Evolutionary conservation across 2,797 vertebrate genomes (phyloP).

Genomic region (Aldrovandia affinis): DNA sequence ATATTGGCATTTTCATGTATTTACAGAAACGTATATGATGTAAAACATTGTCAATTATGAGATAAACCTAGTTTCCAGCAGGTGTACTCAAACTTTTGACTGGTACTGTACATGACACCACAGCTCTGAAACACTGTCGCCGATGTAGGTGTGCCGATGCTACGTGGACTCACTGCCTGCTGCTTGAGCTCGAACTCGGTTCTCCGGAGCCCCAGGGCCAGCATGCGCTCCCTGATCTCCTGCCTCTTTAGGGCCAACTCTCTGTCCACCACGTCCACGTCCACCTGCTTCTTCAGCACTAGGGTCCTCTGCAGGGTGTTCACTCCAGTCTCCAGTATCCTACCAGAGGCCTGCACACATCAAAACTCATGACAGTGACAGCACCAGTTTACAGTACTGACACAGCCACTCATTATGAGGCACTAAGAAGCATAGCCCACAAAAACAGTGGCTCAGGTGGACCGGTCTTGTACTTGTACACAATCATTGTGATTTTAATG

Average conservation of each 20-base stretch:
- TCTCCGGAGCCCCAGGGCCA: slow-evolving; percentile 54
- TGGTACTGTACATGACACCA: background rate
- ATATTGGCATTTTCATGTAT: too few species aligned
- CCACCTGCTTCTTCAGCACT: slow-evolving; percentile 72
- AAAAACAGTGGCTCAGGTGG: background rate
- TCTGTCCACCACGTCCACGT: slow-evolving; percentile 65
- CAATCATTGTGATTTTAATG: background rate
- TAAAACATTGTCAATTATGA: too few species aligned
- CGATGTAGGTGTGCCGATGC: background rate
- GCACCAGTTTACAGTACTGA: background rate
- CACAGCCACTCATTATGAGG: background rate
- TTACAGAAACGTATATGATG: too few species aligned
- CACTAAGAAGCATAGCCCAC: background rate
- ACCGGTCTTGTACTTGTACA: background rate
- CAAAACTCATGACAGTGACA: background rate
- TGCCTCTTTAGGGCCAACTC: slow-evolving; percentile 66
- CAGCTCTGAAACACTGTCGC: background rate
- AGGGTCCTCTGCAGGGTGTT: slow-evolving; percentile 71
- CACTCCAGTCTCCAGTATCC: slow-evolving; percentile 63
- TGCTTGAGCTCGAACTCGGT: slow-evolving; percentile 69
- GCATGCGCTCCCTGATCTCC: slow-evolving; percentile 66
- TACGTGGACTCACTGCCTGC: slow-evolving; percentile 59
- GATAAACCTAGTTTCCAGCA: too few species aligned
- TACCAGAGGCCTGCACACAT: slow-evolving; percentile 58
- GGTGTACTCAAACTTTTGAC: too few species aligned